These are phyloP conservation scores for Drosophila phalerata DNA, from an alignment of 2,888 invertebrate genomes.

Conservation along the genomic window DNA sequence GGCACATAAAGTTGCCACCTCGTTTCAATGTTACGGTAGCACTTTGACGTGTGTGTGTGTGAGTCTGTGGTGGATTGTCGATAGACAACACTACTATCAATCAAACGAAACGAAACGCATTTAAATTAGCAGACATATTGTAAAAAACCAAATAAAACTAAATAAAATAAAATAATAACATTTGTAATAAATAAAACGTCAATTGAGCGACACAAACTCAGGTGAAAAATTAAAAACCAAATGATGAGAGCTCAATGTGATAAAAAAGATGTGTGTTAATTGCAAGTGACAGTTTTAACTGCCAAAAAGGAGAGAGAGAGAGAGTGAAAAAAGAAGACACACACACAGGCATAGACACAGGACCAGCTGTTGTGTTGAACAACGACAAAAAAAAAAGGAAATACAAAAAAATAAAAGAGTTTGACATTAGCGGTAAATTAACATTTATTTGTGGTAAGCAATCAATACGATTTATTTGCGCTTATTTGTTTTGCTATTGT, in stretches of 20 bases:
- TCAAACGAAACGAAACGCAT: constrained; percentile 70
- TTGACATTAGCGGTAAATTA: constrained; percentile 63
- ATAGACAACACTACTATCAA: constrained; percentile 55
- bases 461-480: constrained; percentile 62
- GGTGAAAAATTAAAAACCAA: constrained; percentile 16
- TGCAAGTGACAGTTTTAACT: constrained; percentile 58
- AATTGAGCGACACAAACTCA: constrained; percentile 2
- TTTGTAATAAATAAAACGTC: background rate
- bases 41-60: too few relatives aligned
- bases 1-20: too few relatives aligned
- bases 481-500: constrained; percentile 43
- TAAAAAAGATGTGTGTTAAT: constrained; percentile 33
- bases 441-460: constrained; percentile 62
- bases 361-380: constrained; percentile 65
- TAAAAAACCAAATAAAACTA: constrained; percentile 11
- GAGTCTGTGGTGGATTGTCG: too few relatives aligned
- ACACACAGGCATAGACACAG: constrained; percentile 20
- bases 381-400: constrained; percentile 32
- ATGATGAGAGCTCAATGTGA: constrained; percentile 31
- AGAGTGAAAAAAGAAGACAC: constrained; percentile 23
- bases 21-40: too few relatives aligned
- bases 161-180: constrained; percentile 13
- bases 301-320: constrained; percentile 34
- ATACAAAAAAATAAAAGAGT: constrained; percentile 30
- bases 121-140: constrained; percentile 49